phyloP scores from a whole-genome alignment of 2,113 vertebrate genomes.

The Oceanodroma tethys region DNA sequence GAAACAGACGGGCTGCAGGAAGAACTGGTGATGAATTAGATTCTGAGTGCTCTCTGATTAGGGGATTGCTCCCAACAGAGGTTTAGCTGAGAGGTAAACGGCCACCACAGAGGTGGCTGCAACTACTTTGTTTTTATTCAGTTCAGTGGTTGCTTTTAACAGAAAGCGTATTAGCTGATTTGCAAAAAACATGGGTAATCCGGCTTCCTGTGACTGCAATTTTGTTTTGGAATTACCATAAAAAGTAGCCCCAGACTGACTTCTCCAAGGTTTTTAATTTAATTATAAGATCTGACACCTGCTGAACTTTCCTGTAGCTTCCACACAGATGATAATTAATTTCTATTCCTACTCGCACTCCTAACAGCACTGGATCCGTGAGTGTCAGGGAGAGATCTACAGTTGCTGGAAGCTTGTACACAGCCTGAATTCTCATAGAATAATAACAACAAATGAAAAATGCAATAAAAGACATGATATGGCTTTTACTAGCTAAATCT shows the following conservation, averaged over 20 bases:
- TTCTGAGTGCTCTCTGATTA: not conserved
- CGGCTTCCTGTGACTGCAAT: not conserved
- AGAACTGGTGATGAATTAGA: not conserved
- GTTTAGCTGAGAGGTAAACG: not conserved
- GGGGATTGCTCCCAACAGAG: not conserved
- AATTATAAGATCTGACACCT: conserved; percentile 4
- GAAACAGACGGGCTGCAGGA: not conserved
- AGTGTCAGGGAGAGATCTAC: not conserved
- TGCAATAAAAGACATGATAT: conserved; percentile 47
- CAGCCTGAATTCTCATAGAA: conserved; percentile 50
- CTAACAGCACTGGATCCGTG: not conserved
- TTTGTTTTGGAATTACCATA: not conserved
- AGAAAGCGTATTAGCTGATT: not conserved
- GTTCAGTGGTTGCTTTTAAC: not conserved
- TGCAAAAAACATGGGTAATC: not conserved
- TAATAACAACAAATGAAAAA: conserved; percentile 62
- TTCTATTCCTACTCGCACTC: not conserved
- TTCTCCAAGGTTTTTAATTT: not conserved
- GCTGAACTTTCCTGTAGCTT: not conserved
- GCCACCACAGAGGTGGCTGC: not conserved
- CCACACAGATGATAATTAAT: not conserved
- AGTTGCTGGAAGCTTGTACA: conserved; percentile 16
- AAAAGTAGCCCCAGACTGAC: not conserved
- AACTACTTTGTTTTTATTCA: not conserved
- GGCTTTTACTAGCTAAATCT: conserved; percentile 51